Conservation (phyloP, 2,888 invertebrate genomes). For the Rhagophthalmus giganteus region DNA sequence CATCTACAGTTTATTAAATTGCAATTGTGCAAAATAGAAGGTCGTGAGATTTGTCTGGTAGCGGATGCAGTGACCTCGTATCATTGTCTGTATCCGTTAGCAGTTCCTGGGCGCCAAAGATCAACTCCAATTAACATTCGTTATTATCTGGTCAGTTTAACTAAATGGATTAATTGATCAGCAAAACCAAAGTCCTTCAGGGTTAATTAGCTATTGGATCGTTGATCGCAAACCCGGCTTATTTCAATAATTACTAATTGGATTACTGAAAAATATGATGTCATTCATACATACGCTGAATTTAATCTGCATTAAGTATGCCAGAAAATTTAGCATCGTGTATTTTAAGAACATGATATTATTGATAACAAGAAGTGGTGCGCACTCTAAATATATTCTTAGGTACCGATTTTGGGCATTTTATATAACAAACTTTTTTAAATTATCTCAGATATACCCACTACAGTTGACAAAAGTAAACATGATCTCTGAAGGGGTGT, state of each 20-base stretch:
- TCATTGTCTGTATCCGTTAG: slow-evolving; percentile 23
- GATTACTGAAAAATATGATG: slow-evolving; percentile 20
- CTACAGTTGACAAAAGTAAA: too few species aligned
- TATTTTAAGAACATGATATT: neutral
- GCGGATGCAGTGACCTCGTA: slow-evolving; percentile 24
- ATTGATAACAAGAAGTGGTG: neutral
- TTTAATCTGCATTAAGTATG: too few species aligned
- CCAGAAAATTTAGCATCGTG: slow-evolving; percentile 1
- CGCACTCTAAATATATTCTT: too few species aligned
- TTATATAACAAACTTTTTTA: too few species aligned
- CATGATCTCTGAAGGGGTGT: too few species aligned
- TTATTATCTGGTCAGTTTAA: slow-evolving; percentile 19
- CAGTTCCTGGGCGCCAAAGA: slow-evolving; percentile 27
- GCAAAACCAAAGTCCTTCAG: slow-evolving; percentile 15
- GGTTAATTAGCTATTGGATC: slow-evolving; percentile 18
- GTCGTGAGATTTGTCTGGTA: slow-evolving; percentile 22
- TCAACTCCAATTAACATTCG: slow-evolving; percentile 24
- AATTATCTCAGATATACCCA: too few species aligned
- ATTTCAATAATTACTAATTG: slow-evolving; percentile 13
- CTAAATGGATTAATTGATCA: slow-evolving; percentile 23
- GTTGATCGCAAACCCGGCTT: slow-evolving; percentile 9
- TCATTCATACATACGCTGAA: too few species aligned
- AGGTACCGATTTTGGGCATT: too few species aligned
- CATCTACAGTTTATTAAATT: slow-evolving; percentile 1
- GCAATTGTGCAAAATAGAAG: slow-evolving; percentile 6